phyloP scores from a whole-genome alignment of 1,140 invertebrate species.

The Trachelipus rathkii region DNA sequence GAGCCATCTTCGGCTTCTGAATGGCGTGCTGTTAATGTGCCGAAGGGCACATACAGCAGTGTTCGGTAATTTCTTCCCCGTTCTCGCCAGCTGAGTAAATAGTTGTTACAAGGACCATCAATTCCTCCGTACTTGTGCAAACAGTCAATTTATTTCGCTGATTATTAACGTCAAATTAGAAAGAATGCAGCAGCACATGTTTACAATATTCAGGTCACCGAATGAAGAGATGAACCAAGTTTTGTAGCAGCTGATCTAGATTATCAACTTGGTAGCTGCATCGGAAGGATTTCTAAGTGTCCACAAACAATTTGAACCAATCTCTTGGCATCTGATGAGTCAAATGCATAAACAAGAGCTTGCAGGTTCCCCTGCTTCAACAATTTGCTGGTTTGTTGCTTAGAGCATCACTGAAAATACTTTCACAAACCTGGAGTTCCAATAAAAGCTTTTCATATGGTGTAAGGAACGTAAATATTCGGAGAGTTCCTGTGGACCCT shows the following conservation, averaged over 20 bases:
- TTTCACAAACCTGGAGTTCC: no score
- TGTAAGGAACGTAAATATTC: no score
- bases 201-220: slow-evolving; percentile 92
- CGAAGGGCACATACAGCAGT: slow-evolving; percentile 90
- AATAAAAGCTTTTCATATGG: no score
- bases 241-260: slow-evolving; percentile 82
- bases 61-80: slow-evolving; percentile 97
- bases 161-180: slow-evolving; percentile 98
- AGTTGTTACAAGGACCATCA: slow-evolving; percentile 87
- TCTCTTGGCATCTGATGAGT: no score
- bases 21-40: slow-evolving; percentile 92
- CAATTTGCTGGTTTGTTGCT: no score
- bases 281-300: no score
- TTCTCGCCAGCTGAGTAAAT: slow-evolving; percentile 90
- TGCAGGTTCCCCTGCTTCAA: no score
- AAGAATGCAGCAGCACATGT: slow-evolving; percentile 94
- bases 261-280: no score
- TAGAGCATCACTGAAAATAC: no score
- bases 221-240: slow-evolving; percentile 86
- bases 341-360: no score
- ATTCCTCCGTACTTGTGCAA: slow-evolving; percentile 95
- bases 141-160: slow-evolving; percentile 87
- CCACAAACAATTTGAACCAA: no score
- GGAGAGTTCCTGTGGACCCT: no score
- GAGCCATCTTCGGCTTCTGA: slow-evolving; percentile 91